Evolutionary conservation across 2,888 invertebrate species (phyloP).

Genomic region (Synergus umbraculus): DNA sequence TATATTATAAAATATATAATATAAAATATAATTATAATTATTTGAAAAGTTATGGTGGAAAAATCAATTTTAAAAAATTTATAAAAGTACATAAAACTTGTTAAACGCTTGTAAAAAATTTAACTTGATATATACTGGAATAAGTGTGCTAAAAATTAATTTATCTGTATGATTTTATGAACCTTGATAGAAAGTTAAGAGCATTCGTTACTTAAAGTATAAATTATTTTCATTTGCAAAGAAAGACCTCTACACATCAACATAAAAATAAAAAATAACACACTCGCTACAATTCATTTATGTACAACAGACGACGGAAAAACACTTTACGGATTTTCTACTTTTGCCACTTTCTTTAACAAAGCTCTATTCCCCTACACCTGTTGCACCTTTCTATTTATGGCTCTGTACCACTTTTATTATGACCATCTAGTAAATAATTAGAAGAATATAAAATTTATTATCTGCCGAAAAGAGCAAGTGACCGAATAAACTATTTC

Average conservation of each 20-base stretch:
- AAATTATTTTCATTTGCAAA: neutral
- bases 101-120: too few species aligned
- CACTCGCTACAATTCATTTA: neutral
- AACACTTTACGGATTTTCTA: neutral
- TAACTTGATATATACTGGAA: too few species aligned
- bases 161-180: too few species aligned
- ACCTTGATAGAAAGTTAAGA: too few species aligned
- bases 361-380: neutral
- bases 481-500: neutral
- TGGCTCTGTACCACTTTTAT: neutral
- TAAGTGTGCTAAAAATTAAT: too few species aligned
- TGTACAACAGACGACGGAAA: neutral
- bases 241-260: neutral
- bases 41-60: too few species aligned
- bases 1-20: too few species aligned
- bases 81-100: too few species aligned
- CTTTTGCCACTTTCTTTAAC: neutral
- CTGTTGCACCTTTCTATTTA: constrained; percentile 15
- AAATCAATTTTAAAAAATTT: too few species aligned
- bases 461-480: neutral
- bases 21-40: too few species aligned
- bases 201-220: neutral
- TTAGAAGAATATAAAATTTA: neutral
- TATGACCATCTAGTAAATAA: neutral
- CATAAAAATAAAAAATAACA: neutral